These are phyloP conservation scores for Taurulus bubalis DNA, from an alignment of 2,113 vertebrate species.

Conservation along the genomic window DNA sequence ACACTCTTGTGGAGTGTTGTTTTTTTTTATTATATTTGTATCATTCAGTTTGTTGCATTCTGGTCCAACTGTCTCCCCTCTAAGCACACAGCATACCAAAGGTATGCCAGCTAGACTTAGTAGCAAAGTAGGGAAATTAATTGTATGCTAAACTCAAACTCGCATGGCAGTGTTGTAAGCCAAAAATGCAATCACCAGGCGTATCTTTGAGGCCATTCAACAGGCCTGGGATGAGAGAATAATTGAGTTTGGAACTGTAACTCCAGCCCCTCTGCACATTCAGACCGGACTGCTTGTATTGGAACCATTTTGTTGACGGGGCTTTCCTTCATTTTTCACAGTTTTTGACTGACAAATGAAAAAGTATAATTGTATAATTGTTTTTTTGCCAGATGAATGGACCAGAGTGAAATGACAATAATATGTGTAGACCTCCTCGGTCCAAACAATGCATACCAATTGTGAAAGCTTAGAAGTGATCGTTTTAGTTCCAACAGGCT, in stretches of 20 bases:
- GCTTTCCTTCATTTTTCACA: background rate
- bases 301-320: conserved; percentile 13
- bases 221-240: conserved; percentile 31
- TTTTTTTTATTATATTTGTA: background rate
- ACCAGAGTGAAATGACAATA: conserved; percentile 11
- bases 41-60: background rate
- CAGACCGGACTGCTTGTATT: conserved; percentile 10
- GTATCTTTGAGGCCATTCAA: conserved; percentile 28
- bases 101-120: conserved; percentile 20
- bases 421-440: background rate
- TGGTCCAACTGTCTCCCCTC: background rate
- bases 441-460: background rate
- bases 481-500: background rate
- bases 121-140: conserved; percentile 20
- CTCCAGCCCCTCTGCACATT: conserved; percentile 7
- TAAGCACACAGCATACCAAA: conserved; percentile 14
- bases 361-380: conserved; percentile 5
- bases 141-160: conserved; percentile 17
- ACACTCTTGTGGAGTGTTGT: background rate
- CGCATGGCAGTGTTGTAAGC: background rate
- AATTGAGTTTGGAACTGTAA: conserved; percentile 1
- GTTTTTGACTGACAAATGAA: conserved; percentile 1
- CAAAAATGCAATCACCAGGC: conserved; percentile 37
- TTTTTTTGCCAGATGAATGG: background rate
- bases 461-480: background rate